Evolutionary conservation across 1,140 invertebrate species (phyloP), one percentile per base, ranked within the genome.

Genomic region (Diorhabda elongata): DNA sequence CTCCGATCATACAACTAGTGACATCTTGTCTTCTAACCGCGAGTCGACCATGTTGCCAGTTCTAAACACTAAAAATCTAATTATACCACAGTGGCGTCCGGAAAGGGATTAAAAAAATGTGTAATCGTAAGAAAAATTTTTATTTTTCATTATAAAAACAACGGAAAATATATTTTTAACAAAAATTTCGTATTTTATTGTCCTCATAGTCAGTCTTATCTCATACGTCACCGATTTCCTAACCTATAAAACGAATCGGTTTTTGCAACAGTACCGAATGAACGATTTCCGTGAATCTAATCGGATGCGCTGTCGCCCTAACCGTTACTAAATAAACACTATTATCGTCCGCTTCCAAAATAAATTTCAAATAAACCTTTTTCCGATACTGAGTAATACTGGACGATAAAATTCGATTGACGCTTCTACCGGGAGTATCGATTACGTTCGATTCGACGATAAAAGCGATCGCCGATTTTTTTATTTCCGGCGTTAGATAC

Each of bases 321-420:
- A 57, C 57, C n/a, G 58, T n/a, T 58, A 56, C 56, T 43, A 42
- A 52, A 57, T 65, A 65, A 41, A 57, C 4, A 9, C n/a, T n/a
- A 3, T 67, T 9, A 8, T 3, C 9, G 42, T 60, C 8, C 8
- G 42, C 26, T 59, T 67, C n/a, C 3, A 67, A 44, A 6, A 67
- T 43, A 3, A 67, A 8, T 44, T 58, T 9, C 2, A 67, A 60
- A 45, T 67, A 67, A 6, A 5, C 26, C 60, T 60, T 60, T 43
- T n/a, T 8, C 6, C n/a, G 6, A 52, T 8, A 52, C 6, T 52
- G n/a, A 8, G 47, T 52, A 52, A 52, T 52, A 52, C 47, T 52
- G 6, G 59, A 11, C 26, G 59, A 61, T 41, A 41, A 8, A 43
- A 61, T 61, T 26, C 42, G 26, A 42, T 41, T 61, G 8, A 61